A percentile compares a stretch with the other conserved stretches of the same genome.
Conservation (phyloP, 2,797 vertebrate species). For the Microtus agrestis region DNA sequence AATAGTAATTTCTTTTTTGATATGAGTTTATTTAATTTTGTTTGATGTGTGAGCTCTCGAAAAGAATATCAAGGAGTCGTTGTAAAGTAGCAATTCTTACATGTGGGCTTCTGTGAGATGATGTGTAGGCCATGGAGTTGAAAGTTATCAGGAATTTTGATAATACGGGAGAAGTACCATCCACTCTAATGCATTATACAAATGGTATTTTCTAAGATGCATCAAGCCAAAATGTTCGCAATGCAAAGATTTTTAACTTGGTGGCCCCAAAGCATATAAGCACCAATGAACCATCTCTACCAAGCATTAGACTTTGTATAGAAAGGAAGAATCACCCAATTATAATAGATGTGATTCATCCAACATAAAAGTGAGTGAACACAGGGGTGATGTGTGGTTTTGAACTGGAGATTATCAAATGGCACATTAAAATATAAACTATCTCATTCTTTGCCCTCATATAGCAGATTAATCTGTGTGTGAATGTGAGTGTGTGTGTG, state of each 20-base stretch:
- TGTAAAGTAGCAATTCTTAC: not conserved
- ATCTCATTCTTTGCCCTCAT: not conserved
- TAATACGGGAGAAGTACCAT: not conserved
- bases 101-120: not conserved
- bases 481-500: not conserved
- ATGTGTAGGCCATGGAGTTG: not conserved
- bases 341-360: not conserved
- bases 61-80: not conserved
- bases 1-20: not conserved
- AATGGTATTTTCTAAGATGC: not conserved
- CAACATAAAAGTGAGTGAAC: not conserved
- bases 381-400: not conserved
- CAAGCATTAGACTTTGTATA: not conserved
- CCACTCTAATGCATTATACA: not conserved
- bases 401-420: not conserved
- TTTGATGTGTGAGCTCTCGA: not conserved
- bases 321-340: not conserved
- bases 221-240: no score
- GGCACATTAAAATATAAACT: not conserved
- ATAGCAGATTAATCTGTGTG: not conserved
- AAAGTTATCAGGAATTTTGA: not conserved
- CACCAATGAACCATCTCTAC: not conserved
- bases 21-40: not conserved
- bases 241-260: not conserved
- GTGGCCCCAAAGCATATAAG: not conserved